Evolutionary conservation across 2,888 invertebrate species (phyloP).

Genomic region (Hypolimnas misippus): DNA sequence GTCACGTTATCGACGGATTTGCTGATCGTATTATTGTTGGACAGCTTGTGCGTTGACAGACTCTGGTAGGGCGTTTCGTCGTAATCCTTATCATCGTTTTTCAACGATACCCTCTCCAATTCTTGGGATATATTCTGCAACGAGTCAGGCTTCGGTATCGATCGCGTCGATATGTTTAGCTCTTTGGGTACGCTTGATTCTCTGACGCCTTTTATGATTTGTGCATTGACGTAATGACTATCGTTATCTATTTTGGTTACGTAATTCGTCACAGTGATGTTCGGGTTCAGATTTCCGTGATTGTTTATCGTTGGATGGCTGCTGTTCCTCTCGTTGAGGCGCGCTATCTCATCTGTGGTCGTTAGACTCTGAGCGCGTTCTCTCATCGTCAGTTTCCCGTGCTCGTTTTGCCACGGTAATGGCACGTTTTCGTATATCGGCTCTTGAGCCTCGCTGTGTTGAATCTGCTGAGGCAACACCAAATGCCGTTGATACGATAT

Average conservation of each 20-base stretch:
- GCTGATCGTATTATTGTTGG: slow-evolving; percentile 65
- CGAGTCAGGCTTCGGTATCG: slow-evolving; percentile 46
- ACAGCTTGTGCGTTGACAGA: slow-evolving; percentile 68
- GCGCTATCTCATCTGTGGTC: slow-evolving; percentile 86
- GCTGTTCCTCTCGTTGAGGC: slow-evolving; percentile 71
- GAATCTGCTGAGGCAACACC: slow-evolving; percentile 72
- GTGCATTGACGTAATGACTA: slow-evolving; percentile 76
- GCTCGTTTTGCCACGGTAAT: slow-evolving; percentile 84
- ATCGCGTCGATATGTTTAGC: slow-evolving; percentile 54
- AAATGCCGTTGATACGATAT: slow-evolving; percentile 74
- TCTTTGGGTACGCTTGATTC: slow-evolving; percentile 72
- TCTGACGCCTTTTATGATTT: slow-evolving; percentile 72
- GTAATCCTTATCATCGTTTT: slow-evolving; percentile 61
- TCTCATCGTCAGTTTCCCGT: slow-evolving; percentile 59
- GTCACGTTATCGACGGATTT: slow-evolving; percentile 69
- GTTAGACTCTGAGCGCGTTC: slow-evolving; percentile 88
- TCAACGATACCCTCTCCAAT: slow-evolving; percentile 65
- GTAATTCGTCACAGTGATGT: slow-evolving; percentile 49
- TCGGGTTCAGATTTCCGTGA: slow-evolving; percentile 53
- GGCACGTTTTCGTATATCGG: slow-evolving; percentile 94
- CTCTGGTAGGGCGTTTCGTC: slow-evolving; percentile 80
- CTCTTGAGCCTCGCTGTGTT: slow-evolving; percentile 81
- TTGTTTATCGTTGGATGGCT: slow-evolving; percentile 66
- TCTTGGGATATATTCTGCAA: slow-evolving; percentile 56
- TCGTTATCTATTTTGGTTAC: slow-evolving; percentile 58